Base-by-base conservation (phyloP, 2,797 vertebrate species). In the Macropus fuliginosus region DNA sequence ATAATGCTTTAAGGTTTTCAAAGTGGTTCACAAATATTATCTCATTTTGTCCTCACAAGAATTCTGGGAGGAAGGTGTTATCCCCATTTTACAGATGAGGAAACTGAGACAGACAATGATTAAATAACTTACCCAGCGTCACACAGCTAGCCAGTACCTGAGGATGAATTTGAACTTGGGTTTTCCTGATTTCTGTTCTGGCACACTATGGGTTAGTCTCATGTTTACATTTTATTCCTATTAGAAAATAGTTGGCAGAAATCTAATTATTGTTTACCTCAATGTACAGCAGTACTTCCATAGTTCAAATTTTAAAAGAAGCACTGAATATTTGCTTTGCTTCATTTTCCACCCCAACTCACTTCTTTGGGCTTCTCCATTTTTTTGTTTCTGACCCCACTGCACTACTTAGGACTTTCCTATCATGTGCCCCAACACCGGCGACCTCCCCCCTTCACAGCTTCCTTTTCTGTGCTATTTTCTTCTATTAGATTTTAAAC, bases 221-320 rank as follows among this genome's bases (percentile, higher is more conserved):
- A 96, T 97, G 96, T 98, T 98, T 97, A 98, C 96, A 24, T 56
- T 6, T 59, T 97, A 97, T 97, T 97, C 96, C 96, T 95, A 97
- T 98, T 96, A 89, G 95, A 91, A 4, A 54, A 93, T 96, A 98
- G 97, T 97, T 96, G 90, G 97, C 98, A 98, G 97, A 95, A 98
- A 98, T 98, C 98, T 98, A 98, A 98, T 98, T 98, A 98, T 97
- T 98, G 98, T 98, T 98, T 98, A 98, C 97, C 98, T 98, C 97
- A 97, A 97, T 98, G 98, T 99, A 74, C 66, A 40, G 12, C 3
- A 98, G 98, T 57, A 97, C 99, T 98, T 98, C 98, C 99, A 99
- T 99, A 98, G 98, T 74, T 3, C 66, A 99, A 97, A 96, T 98
- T 99, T 98, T 98, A 96, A 99, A 99, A 98, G 97, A 98, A 98